Conservation (phyloP, 2,888 invertebrate genomes). For the Panopea generosa region DNA sequence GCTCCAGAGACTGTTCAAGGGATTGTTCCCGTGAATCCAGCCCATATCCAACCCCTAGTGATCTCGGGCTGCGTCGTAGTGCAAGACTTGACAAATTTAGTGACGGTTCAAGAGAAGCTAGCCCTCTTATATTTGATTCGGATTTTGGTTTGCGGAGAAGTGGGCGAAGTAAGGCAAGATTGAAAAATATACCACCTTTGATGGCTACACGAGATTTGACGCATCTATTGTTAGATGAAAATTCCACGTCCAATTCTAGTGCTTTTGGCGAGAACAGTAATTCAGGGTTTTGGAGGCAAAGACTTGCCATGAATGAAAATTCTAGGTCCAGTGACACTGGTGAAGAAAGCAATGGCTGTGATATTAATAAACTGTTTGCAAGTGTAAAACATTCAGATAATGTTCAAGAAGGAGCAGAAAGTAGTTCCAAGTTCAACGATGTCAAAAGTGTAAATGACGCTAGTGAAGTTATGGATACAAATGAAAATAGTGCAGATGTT, state of each 20-base stretch:
- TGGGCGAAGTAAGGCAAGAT: constrained; percentile 40
- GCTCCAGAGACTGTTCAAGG: constrained; percentile 34
- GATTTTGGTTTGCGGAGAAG: constrained; percentile 48
- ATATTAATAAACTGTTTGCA: constrained; percentile 49
- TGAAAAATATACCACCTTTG: constrained; percentile 50
- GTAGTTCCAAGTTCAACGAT: neutral
- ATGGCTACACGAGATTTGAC: constrained; percentile 52
- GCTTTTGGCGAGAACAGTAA: constrained; percentile 47
- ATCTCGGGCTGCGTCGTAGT: constrained; percentile 39
- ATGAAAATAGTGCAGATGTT: neutral
- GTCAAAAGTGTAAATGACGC: neutral
- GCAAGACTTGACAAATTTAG: constrained; percentile 42
- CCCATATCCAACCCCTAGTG: constrained; percentile 42
- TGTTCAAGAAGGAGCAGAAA: neutral
- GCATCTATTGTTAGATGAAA: constrained; percentile 49
- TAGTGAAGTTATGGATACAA: neutral
- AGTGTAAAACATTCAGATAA: constrained; percentile 23
- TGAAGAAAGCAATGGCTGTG: constrained; percentile 60
- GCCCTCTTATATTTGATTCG: constrained; percentile 54
- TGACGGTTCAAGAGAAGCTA: constrained; percentile 58
- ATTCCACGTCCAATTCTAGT: constrained; percentile 57
- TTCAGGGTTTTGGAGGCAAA: constrained; percentile 40
- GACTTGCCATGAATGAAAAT: constrained; percentile 21
- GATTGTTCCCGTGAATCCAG: constrained; percentile 59
- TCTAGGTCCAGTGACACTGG: constrained; percentile 51